These are phyloP conservation scores for Monochamus saltuarius DNA, from an alignment of 1,140 invertebrate species.

Conservation along the genomic window DNA sequence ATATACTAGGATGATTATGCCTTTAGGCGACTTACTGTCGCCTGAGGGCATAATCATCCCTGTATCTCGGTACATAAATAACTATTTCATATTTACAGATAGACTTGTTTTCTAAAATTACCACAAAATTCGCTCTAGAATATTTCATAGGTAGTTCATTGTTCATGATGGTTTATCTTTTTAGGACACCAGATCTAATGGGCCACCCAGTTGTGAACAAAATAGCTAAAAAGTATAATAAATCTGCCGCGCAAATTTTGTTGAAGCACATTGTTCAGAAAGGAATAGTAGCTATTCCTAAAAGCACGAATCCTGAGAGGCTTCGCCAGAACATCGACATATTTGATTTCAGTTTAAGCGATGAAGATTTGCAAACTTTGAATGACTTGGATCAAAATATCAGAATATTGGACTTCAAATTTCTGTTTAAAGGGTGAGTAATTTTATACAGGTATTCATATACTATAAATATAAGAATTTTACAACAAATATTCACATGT, in stretches of 20 bases:
- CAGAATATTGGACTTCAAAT: conserved; percentile 65
- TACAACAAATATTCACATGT: too few species aligned
- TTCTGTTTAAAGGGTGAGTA: conserved; percentile 54
- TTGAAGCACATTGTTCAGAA: conserved; percentile 73
- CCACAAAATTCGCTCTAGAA: too few species aligned
- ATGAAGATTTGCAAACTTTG: conserved; percentile 58
- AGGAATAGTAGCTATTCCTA: conserved; percentile 78
- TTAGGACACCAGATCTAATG: conserved; percentile 67
- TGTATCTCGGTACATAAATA: too few species aligned
- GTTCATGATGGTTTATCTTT: conserved; percentile 43
- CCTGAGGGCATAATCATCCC: too few species aligned
- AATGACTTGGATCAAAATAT: conserved; percentile 63
- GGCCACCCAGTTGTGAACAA: conserved; percentile 66
- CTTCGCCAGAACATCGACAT: conserved; percentile 66
- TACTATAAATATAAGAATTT: conserved; percentile 1
- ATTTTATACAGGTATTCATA: conserved; percentile 8
- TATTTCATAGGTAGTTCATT: too few species aligned
- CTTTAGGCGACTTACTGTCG: too few species aligned
- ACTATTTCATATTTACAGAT: too few species aligned
- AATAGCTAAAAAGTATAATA: conserved; percentile 68
- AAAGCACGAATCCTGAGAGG: conserved; percentile 73
- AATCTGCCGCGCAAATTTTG: conserved; percentile 76
- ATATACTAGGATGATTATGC: too few species aligned
- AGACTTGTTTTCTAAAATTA: too few species aligned
- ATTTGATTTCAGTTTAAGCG: conserved; percentile 62